Percentiles rank a stretch among this genome's conserved stretches.
Conservation (phyloP, 2,888 invertebrate species). For the Melangyna quadrimaculata region DNA sequence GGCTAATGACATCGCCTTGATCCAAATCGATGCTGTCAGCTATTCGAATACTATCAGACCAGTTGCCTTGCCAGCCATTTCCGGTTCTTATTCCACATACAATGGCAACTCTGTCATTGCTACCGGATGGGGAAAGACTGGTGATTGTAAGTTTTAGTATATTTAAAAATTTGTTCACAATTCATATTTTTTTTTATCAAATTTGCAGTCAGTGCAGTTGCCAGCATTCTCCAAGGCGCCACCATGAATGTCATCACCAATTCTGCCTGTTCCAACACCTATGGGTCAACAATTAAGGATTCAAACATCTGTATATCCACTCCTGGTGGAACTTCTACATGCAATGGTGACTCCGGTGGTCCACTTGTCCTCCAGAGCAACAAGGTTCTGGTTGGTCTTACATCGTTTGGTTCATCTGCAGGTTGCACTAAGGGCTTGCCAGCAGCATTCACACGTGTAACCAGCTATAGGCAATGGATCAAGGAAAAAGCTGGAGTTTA, state of each 20-base stretch:
- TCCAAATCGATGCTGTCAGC: not conserved
- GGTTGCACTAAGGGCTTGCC: conserved; percentile 37
- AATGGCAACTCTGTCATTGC: not conserved
- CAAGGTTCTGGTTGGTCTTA: conserved; percentile 17
- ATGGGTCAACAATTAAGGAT: not conserved
- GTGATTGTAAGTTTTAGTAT: not conserved
- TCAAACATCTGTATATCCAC: not conserved
- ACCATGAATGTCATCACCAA: not conserved
- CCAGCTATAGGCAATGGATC: conserved; percentile 76
- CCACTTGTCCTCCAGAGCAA: too few species aligned
- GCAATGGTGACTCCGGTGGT: conserved; percentile 73
- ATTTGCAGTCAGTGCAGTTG: not conserved
- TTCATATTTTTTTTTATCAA: not conserved
- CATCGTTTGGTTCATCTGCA: conserved; percentile 9
- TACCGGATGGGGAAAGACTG: not conserved
- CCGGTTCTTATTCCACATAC: not conserved
- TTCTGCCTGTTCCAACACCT: not conserved
- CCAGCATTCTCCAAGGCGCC: not conserved
- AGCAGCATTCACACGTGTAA: conserved; percentile 75
- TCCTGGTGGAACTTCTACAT: conserved; percentile 58
- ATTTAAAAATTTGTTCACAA: not conserved
- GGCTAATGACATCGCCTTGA: not conserved
- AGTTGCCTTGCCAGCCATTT: not conserved
- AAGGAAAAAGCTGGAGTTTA: conserved; percentile 72
- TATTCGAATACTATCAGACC: not conserved